phyloP scores from a whole-genome alignment of 2,888 invertebrate species.

The Epicampocera succincta region DNA sequence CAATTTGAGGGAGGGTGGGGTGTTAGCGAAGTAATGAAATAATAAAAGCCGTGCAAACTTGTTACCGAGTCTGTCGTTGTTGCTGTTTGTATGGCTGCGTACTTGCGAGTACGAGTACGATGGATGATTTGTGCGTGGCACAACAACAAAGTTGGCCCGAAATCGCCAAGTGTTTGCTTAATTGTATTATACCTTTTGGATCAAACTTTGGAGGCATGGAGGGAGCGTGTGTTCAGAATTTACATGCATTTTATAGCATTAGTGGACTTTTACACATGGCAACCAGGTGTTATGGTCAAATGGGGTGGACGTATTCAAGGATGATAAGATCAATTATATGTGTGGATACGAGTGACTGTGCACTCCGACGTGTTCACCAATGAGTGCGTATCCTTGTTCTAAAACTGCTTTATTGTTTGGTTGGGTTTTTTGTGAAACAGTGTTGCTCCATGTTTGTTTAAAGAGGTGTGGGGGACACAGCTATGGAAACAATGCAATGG shows the following conservation, averaged over 20 bases:
- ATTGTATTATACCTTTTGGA: slow-evolving; percentile 52
- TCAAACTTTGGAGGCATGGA: background rate
- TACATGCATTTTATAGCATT: slow-evolving; percentile 31
- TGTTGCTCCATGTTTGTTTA: too few relatives aligned
- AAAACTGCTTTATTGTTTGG: background rate
- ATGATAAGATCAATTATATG: slow-evolving; percentile 18
- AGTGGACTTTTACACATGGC: slow-evolving; percentile 44
- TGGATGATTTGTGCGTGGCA: background rate
- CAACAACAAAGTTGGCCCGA: background rate
- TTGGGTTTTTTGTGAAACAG: background rate
- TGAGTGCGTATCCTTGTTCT: slow-evolving; percentile 8
- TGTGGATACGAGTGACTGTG: background rate
- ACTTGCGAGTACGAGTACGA: background rate
- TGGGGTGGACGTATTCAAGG: slow-evolving; percentile 48
- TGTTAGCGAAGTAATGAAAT: slow-evolving; percentile 42
- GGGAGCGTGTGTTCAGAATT: slow-evolving; percentile 1
- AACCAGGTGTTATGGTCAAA: slow-evolving; percentile 64
- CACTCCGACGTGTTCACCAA: background rate
- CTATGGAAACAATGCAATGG: too few relatives aligned
- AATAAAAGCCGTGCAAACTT: slow-evolving; percentile 63
- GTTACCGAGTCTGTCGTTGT: slow-evolving; percentile 23
- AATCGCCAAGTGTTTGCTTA: slow-evolving; percentile 43
- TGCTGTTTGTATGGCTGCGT: background rate
- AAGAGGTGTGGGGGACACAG: too few relatives aligned
- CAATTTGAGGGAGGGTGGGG: background rate